These are phyloP conservation scores for Pegoplata infirma DNA, from an alignment of 2,888 invertebrate genomes.

Conservation along the genomic window DNA sequence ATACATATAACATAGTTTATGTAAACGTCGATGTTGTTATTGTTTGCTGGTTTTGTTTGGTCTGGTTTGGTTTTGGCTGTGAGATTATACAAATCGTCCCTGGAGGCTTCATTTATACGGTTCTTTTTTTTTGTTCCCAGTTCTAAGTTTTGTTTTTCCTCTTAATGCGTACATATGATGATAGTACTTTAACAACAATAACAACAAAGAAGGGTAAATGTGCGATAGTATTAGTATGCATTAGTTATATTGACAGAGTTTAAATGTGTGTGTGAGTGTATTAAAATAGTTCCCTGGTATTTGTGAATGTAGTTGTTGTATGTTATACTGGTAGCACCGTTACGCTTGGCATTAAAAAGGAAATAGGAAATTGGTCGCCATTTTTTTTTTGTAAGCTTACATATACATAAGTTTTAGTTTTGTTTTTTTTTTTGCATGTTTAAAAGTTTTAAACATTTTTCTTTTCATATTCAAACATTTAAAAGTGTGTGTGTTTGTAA, in stretches of 20 bases:
- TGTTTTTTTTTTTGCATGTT: slow-evolving; percentile 1
- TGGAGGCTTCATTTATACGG: slow-evolving; percentile 37
- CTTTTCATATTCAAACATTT: slow-evolving; percentile 5
- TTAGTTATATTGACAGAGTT: slow-evolving; percentile 15
- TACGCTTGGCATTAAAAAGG: slow-evolving; percentile 29
- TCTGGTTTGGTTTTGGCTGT: slow-evolving; percentile 19
- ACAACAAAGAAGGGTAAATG: slow-evolving; percentile 1
- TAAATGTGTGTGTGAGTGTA: slow-evolving; percentile 2
- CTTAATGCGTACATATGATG: slow-evolving; percentile 14
- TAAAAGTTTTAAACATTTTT: slow-evolving; percentile 1
- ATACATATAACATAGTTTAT: too few species aligned
- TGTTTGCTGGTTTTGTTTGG: background rate
- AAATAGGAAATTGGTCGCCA: slow-evolving; percentile 60
- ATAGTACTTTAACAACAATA: slow-evolving; percentile 1
- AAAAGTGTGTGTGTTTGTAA: slow-evolving; percentile 3
- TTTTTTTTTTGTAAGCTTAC: slow-evolving; percentile 41
- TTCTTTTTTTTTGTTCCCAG: background rate
- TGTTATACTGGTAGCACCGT: slow-evolving; percentile 3
- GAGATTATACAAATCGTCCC: slow-evolving; percentile 43
- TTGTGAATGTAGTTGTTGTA: slow-evolving; percentile 12
- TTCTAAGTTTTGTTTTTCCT: background rate
- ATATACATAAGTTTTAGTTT: slow-evolving; percentile 17
- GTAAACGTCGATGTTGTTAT: background rate
- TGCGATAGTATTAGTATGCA: background rate
- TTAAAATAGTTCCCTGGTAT: background rate